Evolutionary conservation across 2,797 vertebrate genomes (phyloP), one percentile per base, ranked within the genome.

Genomic region (Micromesistius poutassou): DNA sequence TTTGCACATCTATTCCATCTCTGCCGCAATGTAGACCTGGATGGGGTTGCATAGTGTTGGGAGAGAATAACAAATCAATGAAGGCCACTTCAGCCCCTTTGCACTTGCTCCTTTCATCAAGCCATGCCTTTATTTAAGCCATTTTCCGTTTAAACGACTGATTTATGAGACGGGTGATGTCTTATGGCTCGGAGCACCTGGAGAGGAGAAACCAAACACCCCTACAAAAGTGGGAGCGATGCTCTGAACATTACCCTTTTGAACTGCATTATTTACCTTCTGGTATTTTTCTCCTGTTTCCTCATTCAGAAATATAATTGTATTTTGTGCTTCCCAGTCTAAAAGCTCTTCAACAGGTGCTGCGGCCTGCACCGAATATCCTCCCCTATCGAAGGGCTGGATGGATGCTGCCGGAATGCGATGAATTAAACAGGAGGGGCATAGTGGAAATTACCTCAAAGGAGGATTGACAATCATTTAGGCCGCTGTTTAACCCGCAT

Each of bases 161-260:
- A 86, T 88, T 84, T 71, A 90, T 81, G 80, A 75, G 73, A 74
- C 12, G 74, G 74, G 76, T 75, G 84, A 74, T 75, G 76, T 87
- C 89, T 91, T 87, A 83, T 71, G 70, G 78, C 80, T 40, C 66
- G 36, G 72, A 79, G 86, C 82, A 84, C 87, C 91, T 88, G 89
- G 76, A 35, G 83, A 84, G 90, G 83, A 88, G 89, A 87, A 87
- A 88, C 86, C 77, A 14, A 73, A 83, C 84, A 89, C 87, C 76
- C 80, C 87, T 84, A 85, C 83, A 88, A 86, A 86, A 89, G 82
- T 85, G 74, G 71, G 71, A 12, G 33, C 30, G 75, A 75, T 82
- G 81, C 71, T 46, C 74, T 16, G 71, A 0, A 16, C 12, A 0
- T 46, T 40, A 83, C 81, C 81, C 85, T 90, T 90, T 87, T 90